Percentiles rank a stretch among this genome's conserved stretches.
Evolutionary conservation across 2,113 vertebrate species (phyloP).

Genomic region (Philantomba maxwellii): DNA sequence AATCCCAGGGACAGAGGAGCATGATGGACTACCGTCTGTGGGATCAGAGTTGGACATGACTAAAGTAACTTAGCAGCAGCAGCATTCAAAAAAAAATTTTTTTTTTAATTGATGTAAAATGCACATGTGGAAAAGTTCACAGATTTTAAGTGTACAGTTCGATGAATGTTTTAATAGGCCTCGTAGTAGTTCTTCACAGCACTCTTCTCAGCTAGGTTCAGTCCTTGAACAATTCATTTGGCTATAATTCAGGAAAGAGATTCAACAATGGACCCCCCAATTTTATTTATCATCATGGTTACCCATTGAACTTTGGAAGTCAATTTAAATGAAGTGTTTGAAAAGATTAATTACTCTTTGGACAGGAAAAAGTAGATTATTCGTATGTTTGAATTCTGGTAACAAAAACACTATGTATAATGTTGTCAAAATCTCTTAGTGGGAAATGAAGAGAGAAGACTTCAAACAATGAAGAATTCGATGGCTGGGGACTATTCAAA

Average conservation of each 20-base stretch:
- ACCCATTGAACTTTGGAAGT: background rate
- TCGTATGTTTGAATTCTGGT: slow-evolving; percentile 12
- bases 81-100: background rate
- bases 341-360: background rate
- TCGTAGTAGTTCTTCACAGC: background rate
- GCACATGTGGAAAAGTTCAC: background rate
- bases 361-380: background rate
- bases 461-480: background rate
- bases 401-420: background rate
- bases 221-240: background rate
- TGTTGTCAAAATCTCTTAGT: background rate
- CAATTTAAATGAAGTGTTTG: slow-evolving; percentile 22
- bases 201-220: background rate
- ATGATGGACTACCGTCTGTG: background rate
- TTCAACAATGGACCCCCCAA: background rate
- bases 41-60: background rate
- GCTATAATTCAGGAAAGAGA: background rate
- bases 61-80: background rate
- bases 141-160: background rate
- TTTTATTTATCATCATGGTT: slow-evolving; percentile 10
- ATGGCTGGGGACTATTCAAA: background rate
- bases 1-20: background rate
- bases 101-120: background rate
- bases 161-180: background rate
- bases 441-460: background rate